Conservation (phyloP, 2,888 invertebrate genomes). For the Cheilosia impressa region DNA sequence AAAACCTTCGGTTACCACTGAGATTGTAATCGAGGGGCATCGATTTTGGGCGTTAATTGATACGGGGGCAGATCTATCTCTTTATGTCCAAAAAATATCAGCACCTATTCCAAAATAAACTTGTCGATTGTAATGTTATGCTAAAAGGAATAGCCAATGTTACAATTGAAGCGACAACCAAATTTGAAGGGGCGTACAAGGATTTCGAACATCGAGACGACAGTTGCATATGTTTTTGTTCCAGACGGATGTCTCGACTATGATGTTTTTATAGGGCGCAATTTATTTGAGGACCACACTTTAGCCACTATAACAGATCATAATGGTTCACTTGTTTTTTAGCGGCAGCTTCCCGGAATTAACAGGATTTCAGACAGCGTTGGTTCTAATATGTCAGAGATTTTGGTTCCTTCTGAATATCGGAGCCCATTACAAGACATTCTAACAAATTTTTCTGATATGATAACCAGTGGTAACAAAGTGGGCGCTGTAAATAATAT, state of each 20-base stretch:
- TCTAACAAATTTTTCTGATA: too few relatives aligned
- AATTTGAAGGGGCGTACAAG: slow-evolving; percentile 25
- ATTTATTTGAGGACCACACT: slow-evolving; percentile 35
- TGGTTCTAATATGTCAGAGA: slow-evolving; percentile 18
- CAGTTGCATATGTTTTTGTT: too few relatives aligned
- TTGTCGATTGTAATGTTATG: too few relatives aligned
- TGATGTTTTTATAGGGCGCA: too few relatives aligned
- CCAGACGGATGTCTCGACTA: too few relatives aligned
- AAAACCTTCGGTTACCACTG: slow-evolving; percentile 8
- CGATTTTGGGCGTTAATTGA: slow-evolving; percentile 7
- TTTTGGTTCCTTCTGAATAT: slow-evolving; percentile 33
- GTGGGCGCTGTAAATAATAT: slow-evolving; percentile 19
- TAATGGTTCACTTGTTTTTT: slow-evolving; percentile 22
- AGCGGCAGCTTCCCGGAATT: slow-evolving; percentile 33
- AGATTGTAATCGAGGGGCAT: slow-evolving; percentile 11
- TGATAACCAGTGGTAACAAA: slow-evolving; percentile 35
- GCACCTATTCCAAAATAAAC: slow-evolving; percentile 7
- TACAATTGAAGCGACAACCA: slow-evolving; percentile 29
- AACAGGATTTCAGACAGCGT: slow-evolving; percentile 26
- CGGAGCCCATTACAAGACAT: slow-evolving; percentile 16
- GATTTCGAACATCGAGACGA: slow-evolving; percentile 30
- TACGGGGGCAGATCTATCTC: too few relatives aligned
- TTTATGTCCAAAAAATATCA: slow-evolving; percentile 20
- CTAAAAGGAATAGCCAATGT: not conserved
- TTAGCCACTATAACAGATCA: slow-evolving; percentile 36